Conservation (phyloP, 2,113 vertebrate genomes). For the Baryphthengus martii region DNA sequence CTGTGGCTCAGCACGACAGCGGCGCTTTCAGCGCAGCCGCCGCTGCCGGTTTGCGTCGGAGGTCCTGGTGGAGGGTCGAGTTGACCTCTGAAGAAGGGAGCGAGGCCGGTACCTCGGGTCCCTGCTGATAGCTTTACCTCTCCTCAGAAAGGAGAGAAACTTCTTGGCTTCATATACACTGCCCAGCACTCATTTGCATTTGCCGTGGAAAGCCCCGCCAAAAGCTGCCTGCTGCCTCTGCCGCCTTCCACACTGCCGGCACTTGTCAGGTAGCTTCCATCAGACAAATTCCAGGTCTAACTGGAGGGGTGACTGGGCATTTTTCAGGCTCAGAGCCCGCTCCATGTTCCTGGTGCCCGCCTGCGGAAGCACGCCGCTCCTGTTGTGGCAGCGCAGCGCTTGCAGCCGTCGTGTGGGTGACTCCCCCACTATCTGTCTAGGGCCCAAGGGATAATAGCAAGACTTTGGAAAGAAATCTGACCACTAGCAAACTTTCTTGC, state of each 20-base stretch:
- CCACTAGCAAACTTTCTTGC: background rate
- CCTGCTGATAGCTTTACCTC: background rate
- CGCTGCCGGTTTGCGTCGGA: background rate
- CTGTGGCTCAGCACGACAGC: background rate
- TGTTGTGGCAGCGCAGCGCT: background rate
- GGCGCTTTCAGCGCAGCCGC: fast-evolving
- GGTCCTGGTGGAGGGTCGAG: background rate
- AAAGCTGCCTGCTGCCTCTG: background rate
- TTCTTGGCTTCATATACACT: background rate
- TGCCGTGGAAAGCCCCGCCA: background rate
- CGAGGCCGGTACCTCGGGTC: background rate
- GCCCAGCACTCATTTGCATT: background rate
- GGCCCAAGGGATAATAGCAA: background rate
- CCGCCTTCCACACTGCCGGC: background rate
- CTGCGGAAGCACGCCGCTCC: fast-evolving
- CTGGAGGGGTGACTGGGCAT: background rate
- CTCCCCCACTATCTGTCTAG: background rate
- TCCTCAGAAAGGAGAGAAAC: background rate
- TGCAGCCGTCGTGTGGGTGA: background rate
- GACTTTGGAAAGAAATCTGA: background rate
- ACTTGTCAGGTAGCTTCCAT: background rate
- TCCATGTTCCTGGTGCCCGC: background rate
- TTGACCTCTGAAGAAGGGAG: background rate
- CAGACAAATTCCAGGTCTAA: background rate
- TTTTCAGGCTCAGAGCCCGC: background rate